Percentiles rank a stretch among this genome's conserved stretches.
These are phyloP conservation scores for Iguana delicatissima DNA, from an alignment of 2,797 vertebrate genomes.

Conservation along the genomic window DNA sequence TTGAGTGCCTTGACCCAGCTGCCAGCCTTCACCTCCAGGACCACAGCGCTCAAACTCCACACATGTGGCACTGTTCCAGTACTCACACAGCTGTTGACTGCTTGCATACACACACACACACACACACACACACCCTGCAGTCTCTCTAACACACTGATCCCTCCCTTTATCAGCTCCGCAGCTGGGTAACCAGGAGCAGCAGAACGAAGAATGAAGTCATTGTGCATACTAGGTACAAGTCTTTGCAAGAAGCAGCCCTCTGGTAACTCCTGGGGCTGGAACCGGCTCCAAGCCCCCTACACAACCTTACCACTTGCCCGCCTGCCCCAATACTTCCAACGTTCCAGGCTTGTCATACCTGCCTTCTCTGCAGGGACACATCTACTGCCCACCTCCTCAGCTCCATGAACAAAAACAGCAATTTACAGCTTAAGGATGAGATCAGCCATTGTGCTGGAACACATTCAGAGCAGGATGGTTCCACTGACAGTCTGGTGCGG, in stretches of 20 bases:
- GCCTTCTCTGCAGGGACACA: neutral
- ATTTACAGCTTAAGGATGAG: accelerated
- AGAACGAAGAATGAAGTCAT: neutral
- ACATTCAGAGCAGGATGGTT: too few relatives aligned
- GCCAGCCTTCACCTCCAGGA: neutral
- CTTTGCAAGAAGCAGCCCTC: neutral
- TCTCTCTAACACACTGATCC: neutral
- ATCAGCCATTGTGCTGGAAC: neutral
- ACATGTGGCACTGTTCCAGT: neutral
- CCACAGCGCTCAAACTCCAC: neutral
- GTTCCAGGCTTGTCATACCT: neutral
- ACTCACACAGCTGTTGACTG: neutral
- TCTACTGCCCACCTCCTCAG: neutral
- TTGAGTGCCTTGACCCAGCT: neutral
- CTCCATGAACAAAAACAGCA: neutral
- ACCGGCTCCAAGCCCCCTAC: neutral
- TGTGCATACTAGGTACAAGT: neutral
- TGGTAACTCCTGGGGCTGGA: neutral
- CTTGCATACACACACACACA: neutral
- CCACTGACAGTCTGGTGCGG: too few relatives aligned
- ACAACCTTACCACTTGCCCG: neutral
- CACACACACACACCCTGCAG: neutral
- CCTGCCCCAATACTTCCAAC: neutral
- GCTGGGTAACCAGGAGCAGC: neutral
- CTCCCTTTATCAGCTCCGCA: neutral